Conservation (phyloP, 2,797 vertebrate genomes). For the Oreochromis grahami region DNA sequence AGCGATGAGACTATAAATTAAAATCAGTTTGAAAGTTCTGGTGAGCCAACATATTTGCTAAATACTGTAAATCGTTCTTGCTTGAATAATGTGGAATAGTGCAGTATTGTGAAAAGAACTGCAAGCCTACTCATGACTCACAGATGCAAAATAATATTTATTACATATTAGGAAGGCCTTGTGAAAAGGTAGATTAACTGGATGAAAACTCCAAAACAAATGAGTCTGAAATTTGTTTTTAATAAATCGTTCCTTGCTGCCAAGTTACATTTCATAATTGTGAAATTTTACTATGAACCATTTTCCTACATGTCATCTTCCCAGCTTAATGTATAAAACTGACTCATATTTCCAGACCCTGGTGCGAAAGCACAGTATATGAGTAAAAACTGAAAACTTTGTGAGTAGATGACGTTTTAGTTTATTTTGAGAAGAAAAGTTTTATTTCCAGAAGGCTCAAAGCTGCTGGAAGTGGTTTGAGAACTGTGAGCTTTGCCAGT, state of each 20-base stretch:
- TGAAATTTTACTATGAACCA: neutral
- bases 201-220: neutral
- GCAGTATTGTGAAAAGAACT: neutral
- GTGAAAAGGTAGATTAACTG: neutral
- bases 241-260: neutral
- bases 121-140: neutral
- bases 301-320: neutral
- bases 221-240: neutral
- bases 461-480: constrained; percentile 10
- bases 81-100: constrained; percentile 1
- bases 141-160: neutral
- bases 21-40: neutral
- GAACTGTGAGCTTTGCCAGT: constrained; percentile 12
- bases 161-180: neutral
- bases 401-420: neutral
- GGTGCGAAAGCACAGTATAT: neutral
- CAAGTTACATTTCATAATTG: neutral
- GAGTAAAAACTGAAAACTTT: neutral
- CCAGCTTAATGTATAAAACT: neutral
- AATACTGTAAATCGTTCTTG: neutral
- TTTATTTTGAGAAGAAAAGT: neutral
- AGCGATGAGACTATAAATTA: neutral
- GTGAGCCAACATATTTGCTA: neutral
- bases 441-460: neutral
- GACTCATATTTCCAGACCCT: neutral